phyloP scores from a whole-genome alignment of 2,113 vertebrate species.

The Cromileptes altivelis region DNA sequence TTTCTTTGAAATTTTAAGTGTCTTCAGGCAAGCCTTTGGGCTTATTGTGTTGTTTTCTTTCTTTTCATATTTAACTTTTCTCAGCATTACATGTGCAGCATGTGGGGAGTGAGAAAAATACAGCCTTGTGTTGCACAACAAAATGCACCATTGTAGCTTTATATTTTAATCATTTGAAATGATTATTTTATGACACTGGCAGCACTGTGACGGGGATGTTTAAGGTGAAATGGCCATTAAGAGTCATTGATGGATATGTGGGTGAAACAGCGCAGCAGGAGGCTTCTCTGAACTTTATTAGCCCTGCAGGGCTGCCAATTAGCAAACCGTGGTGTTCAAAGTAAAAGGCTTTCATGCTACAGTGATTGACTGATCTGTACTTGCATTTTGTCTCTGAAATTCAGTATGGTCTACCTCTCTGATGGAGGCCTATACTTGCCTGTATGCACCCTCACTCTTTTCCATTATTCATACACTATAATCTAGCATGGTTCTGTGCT shows the following conservation, averaged over 20 bases:
- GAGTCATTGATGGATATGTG: conserved; percentile 26
- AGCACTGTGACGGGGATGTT: neutral
- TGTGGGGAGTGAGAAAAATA: neutral
- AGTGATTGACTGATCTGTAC: conserved; percentile 15
- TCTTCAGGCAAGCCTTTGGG: neutral
- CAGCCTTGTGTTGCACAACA: neutral
- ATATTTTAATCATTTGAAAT: neutral
- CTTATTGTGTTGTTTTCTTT: conserved; percentile 28
- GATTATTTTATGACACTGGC: neutral
- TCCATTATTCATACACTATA: conserved; percentile 35
- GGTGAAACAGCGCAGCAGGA: conserved; percentile 20
- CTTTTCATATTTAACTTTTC: conserved; percentile 9
- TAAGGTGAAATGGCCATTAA: neutral
- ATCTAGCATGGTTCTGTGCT: conserved; percentile 14
- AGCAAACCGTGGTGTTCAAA: conserved; percentile 8
- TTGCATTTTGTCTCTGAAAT: conserved; percentile 24
- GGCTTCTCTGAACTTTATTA: conserved; percentile 38
- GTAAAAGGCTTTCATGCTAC: conserved; percentile 8
- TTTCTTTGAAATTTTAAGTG: conserved; percentile 39
- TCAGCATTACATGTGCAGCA: neutral
- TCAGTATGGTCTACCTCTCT: neutral
- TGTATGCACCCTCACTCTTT: neutral
- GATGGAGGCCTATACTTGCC: neutral
- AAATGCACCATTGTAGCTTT: neutral
- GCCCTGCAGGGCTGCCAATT: conserved; percentile 27